phyloP scores from a whole-genome alignment of 2,113 vertebrate genomes.

The Gallinago media region DNA sequence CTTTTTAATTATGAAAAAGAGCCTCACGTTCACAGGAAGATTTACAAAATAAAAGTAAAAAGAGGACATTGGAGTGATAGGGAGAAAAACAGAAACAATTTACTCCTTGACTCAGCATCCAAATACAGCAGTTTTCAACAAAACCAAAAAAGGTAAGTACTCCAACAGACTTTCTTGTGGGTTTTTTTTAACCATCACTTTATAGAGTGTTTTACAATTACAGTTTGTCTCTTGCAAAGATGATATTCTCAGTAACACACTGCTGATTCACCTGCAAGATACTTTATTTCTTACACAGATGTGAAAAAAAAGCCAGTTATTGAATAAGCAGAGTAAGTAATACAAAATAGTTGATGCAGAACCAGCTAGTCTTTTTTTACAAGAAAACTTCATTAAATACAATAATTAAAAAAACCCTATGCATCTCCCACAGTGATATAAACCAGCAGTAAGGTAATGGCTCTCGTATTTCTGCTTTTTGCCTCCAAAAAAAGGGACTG shows the following conservation, averaged over 20 bases:
- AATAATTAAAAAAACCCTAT: not conserved
- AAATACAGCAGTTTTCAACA: not conserved
- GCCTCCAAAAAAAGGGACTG: not conserved
- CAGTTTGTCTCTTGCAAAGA: not conserved
- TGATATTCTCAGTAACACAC: not conserved
- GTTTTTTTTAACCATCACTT: not conserved
- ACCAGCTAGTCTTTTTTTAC: not conserved
- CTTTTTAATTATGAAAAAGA: not conserved
- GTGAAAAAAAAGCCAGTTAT: not conserved
- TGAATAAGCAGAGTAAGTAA: not conserved
- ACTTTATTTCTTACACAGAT: conserved; percentile 40
- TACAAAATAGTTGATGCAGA: not conserved
- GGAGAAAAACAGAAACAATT: not conserved
- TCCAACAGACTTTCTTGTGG: not conserved
- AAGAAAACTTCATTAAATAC: not conserved
- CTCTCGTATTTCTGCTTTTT: not conserved
- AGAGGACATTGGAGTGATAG: not conserved
- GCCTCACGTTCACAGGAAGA: not conserved
- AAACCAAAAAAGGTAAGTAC: not conserved
- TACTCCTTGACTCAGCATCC: not conserved
- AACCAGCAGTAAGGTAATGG: not conserved
- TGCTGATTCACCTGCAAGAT: not conserved
- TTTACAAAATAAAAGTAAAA: not conserved
- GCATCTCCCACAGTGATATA: not conserved
- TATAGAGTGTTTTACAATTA: not conserved